Base-by-base conservation (phyloP, 2,113 vertebrate genomes). In the Coptodon rendalli region DNA sequence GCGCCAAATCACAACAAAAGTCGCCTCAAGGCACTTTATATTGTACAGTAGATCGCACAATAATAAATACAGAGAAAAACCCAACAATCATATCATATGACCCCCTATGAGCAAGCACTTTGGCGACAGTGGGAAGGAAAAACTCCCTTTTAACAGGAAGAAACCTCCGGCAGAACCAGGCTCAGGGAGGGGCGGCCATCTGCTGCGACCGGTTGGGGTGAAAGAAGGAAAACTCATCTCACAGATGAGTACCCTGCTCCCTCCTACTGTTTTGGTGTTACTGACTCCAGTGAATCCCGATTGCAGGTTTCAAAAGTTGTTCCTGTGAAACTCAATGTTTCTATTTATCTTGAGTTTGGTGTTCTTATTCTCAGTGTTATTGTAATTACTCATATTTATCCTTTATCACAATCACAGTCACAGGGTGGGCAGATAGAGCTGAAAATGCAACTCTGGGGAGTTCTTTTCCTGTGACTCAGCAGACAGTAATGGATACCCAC, bases 381-480 rank as follows among this genome's bases (percentile, higher is more conserved):
- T 27, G 54, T 16, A 78, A 53, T 71, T 36, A 9, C 22, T 19
- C 27, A 27, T 8, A 10, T 38, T 68, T 50, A 29, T 19, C 16
- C 9, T 78, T 78, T 86, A 19, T n/a, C 57, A 9, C 50, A 3
- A 17, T 61, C 61, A 2, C 7, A 48, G 79, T 22, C 66, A 40
- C 6, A 63, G 31, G 22, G 24, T 19, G 83, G 38, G 34, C 17
- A 79, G 38, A 81, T 7, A 24, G 29, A 84, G 84, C 59, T 71
- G 82, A 82, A 40, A 45, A 82, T 40, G 82, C 2, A 4, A 17
- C 36, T 80, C 24, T 61, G 27, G 6, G 59, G 17, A 81, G 61
- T 81, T 88, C 13, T 80, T 83, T 81, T 43, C 19, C 27, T 3
- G 61, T 94, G 91, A 95, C 85, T 94, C 90, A 94, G 80, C 79